Conservation (phyloP, 2,888 invertebrate species). For the Eupsilia transversa region DNA sequence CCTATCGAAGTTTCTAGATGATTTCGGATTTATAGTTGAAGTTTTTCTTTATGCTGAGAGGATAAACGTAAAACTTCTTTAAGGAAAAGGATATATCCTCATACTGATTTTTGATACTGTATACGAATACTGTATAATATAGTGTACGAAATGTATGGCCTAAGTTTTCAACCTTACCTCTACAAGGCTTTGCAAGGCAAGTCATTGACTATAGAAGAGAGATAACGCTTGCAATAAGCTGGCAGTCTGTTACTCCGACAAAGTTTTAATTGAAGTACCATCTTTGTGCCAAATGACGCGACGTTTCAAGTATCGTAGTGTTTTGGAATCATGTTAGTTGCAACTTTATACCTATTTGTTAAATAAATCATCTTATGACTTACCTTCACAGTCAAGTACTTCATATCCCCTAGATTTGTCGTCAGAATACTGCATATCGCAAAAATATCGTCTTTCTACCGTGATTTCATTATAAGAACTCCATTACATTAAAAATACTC, state of each 20-base stretch:
- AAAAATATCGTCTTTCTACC: neutral
- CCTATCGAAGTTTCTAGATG: conserved; percentile 32
- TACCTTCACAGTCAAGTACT: neutral
- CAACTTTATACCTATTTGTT: neutral
- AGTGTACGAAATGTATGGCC: neutral
- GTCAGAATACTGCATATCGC: neutral
- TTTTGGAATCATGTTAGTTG: conserved; percentile 37
- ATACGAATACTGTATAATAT: too few species aligned
- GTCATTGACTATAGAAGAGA: neutral
- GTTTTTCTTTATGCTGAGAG: neutral
- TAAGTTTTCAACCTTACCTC: neutral
- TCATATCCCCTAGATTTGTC: neutral
- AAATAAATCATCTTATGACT: neutral
- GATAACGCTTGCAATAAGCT: neutral
- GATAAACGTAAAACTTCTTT: too few species aligned
- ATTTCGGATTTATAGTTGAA: conserved; percentile 28
- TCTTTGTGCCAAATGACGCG: conserved; percentile 44
- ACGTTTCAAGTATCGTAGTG: conserved; percentile 16
- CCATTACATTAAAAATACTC: conserved; percentile 1
- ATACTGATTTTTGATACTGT: neutral
- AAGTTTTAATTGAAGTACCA: conserved; percentile 52
- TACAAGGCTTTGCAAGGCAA: neutral
- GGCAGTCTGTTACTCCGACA: neutral
- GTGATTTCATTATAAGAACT: conserved; percentile 1
- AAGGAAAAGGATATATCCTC: neutral